Conservation (phyloP, 1,140 invertebrate genomes). For the Papilio aristodemus region DNA sequence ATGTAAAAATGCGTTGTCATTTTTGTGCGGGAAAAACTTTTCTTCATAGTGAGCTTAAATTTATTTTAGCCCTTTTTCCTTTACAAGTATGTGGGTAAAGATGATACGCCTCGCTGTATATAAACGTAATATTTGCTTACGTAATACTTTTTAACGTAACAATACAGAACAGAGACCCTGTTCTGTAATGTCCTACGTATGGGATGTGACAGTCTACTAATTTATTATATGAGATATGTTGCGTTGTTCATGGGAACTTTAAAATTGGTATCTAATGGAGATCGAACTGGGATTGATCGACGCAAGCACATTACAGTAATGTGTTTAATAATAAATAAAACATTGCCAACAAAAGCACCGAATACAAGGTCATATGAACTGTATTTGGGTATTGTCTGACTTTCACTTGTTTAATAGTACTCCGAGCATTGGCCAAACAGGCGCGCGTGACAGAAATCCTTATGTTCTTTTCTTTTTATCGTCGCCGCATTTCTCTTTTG, state of each 20-base stretch:
- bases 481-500: constrained; percentile 3
- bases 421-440: background rate
- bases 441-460: background rate
- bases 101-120: background rate
- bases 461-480: constrained; percentile 1
- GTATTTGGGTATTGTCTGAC: too few species aligned
- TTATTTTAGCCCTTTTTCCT: constrained; percentile 1
- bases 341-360: too few species aligned
- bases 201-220: too few species aligned
- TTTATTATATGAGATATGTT: too few species aligned
- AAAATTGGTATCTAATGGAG: too few species aligned
- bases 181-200: background rate
- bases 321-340: too few species aligned
- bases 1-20: constrained; percentile 27
- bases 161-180: background rate
- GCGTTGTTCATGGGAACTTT: too few species aligned
- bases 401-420: too few species aligned
- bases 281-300: too few species aligned
- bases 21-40: constrained; percentile 15
- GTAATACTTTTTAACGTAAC: background rate
- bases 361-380: too few species aligned
- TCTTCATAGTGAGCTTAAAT: constrained; percentile 18
- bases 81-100: constrained; percentile 3
- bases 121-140: constrained; percentile 7
- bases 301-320: too few species aligned